Evolutionary conservation across 2,888 invertebrate species (phyloP).

Genomic region (Nezara viridula): DNA sequence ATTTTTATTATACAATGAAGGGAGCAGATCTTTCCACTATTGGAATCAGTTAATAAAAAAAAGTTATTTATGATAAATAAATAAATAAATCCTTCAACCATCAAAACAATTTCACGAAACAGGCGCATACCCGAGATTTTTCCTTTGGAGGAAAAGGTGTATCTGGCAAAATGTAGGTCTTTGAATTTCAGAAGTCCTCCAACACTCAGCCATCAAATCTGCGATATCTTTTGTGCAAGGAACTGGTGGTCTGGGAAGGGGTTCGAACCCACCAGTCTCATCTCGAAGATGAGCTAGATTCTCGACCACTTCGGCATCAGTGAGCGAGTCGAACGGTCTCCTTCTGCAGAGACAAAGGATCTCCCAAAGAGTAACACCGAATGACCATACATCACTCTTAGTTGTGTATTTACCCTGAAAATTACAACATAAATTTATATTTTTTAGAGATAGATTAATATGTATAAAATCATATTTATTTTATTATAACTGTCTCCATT

Average conservation of each 20-base stretch:
- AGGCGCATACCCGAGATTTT: conserved; percentile 70
- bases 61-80: conserved; percentile 16
- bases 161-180: conserved; percentile 76
- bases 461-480: background rate
- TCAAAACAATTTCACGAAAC: conserved; percentile 58
- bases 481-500: background rate
- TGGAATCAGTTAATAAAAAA: background rate
- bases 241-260: conserved; percentile 72
- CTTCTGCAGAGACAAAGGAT: conserved; percentile 83
- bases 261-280: conserved; percentile 68
- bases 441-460: background rate
- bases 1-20: background rate
- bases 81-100: background rate
- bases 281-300: conserved; percentile 82
- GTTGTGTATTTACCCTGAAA: conserved; percentile 86
- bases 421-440: conserved; percentile 18
- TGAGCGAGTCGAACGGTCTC: conserved; percentile 82
- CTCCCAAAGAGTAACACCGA: conserved; percentile 90
- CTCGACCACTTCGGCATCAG: conserved; percentile 84
- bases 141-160: conserved; percentile 74
- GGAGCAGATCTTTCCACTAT: background rate
- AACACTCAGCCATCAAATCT: conserved; percentile 76
- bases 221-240: conserved; percentile 74
- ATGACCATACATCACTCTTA: conserved; percentile 92
- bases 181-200: conserved; percentile 73